Evolutionary conservation across 2,113 vertebrate genomes (phyloP).

Genomic region (Hucho hucho): DNA sequence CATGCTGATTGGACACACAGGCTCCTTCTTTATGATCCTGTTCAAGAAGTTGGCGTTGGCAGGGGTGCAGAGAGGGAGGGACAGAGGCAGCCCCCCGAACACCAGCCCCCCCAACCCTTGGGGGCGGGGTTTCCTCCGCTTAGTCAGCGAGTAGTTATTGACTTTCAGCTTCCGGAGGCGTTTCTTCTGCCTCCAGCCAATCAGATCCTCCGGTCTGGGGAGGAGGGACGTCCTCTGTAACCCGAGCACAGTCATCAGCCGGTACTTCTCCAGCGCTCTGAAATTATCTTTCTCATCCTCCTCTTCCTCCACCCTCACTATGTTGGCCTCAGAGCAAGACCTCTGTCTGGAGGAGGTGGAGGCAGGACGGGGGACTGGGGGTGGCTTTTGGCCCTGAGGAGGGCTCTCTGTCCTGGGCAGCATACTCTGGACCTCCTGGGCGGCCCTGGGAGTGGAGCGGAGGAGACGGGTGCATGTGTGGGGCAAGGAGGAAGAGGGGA

Average conservation of each 20-base stretch:
- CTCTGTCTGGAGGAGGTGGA: conserved; percentile 38
- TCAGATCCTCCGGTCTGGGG: conserved; percentile 72
- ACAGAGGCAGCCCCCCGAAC: conserved; percentile 43
- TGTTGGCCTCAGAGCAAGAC: conserved; percentile 43
- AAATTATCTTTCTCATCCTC: conserved; percentile 75
- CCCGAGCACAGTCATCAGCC: conserved; percentile 77
- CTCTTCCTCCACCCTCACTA: conserved; percentile 67
- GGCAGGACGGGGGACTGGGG: conserved; percentile 22
- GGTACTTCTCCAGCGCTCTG: conserved; percentile 77
- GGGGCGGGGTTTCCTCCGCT: conserved; percentile 66
- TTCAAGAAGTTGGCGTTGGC: conserved; percentile 60
- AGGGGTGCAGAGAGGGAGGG: conserved; percentile 68
- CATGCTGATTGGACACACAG: conserved; percentile 13
- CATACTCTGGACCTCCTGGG: conserved; percentile 62
- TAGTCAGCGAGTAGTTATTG: conserved; percentile 77
- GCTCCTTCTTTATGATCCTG: conserved; percentile 59
- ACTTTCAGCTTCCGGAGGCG: conserved; percentile 78
- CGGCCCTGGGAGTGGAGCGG: conserved; percentile 69
- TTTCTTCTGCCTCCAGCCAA: conserved; percentile 80
- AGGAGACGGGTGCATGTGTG: conserved; percentile 66
- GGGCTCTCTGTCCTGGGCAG: conserved; percentile 62
- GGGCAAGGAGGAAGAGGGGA: conserved; percentile 34
- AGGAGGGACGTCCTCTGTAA: conserved; percentile 76
- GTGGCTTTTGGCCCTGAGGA: conserved; percentile 38
- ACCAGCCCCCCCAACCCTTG: conserved; percentile 30